These are phyloP conservation scores for Danionella cerebrum DNA, from an alignment of 2,113 vertebrate species.

Conservation along the genomic window DNA sequence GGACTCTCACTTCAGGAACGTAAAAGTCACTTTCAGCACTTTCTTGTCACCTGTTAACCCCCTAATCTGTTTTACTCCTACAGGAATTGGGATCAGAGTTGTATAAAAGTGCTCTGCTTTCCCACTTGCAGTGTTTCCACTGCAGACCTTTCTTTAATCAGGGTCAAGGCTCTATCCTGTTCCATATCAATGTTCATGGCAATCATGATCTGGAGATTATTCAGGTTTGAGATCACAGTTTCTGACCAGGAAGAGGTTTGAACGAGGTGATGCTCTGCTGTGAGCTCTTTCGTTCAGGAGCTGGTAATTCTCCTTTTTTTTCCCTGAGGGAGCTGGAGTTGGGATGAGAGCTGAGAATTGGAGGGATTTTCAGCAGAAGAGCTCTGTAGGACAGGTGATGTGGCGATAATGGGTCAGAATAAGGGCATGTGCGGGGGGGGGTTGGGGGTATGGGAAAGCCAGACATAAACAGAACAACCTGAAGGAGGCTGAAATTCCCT, in stretches of 20 bases:
- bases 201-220: constrained; percentile 25
- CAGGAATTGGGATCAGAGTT: not conserved
- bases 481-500: constrained; percentile 16
- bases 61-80: constrained; percentile 17
- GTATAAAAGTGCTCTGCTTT: not conserved
- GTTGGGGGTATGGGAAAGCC: constrained; percentile 45
- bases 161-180: not conserved
- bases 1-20: not conserved
- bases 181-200: constrained; percentile 17
- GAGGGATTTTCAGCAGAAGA: constrained; percentile 63
- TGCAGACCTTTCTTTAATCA: constrained; percentile 6
- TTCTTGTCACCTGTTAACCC: constrained; percentile 30
- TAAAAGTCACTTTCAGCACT: constrained; percentile 29
- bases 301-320: constrained; percentile 55
- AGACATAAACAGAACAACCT: constrained; percentile 26
- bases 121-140: not conserved
- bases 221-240: constrained; percentile 25
- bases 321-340: constrained; percentile 48
- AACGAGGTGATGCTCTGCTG: not conserved
- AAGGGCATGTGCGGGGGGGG: constrained; percentile 44
- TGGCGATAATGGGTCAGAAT: constrained; percentile 57
- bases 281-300: constrained; percentile 43
- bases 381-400: constrained; percentile 58
- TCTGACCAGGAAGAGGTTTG: constrained; percentile 10
- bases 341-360: constrained; percentile 44